Evolutionary conservation across 2,113 vertebrate species (phyloP).

Genomic region (Toxostoma redivivum): DNA sequence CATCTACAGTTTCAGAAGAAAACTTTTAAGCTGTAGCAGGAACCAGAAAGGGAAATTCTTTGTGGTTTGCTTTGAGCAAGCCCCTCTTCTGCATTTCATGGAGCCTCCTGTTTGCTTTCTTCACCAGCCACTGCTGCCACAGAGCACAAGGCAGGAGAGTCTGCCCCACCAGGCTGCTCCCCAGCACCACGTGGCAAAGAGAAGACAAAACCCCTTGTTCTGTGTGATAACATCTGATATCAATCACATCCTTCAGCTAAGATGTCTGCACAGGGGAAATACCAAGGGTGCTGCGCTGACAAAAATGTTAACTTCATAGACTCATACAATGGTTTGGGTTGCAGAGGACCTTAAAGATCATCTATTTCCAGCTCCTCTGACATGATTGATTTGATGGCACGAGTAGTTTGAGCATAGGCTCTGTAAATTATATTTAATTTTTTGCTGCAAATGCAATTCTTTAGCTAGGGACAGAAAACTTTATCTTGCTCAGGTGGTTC

Average conservation of each 20-base stretch:
- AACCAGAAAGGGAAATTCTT: slow-evolving; percentile 15
- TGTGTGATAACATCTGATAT: neutral
- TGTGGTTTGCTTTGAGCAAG: neutral
- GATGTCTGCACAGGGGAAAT: neutral
- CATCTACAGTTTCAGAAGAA: neutral
- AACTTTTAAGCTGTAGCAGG: neutral
- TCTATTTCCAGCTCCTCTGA: neutral
- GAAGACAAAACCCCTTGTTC: neutral
- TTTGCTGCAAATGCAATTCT: neutral
- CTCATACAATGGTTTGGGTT: neutral
- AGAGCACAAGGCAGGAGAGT: fast-evolving
- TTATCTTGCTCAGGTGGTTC: neutral
- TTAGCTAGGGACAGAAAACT: neutral
- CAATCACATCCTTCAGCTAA: neutral
- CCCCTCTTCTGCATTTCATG: neutral
- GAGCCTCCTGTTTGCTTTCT: neutral
- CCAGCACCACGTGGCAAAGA: neutral
- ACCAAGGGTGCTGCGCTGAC: neutral
- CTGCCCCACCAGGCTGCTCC: neutral
- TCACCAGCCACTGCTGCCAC: neutral
- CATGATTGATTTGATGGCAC: neutral
- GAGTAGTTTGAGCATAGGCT: neutral
- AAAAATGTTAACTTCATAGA: neutral
- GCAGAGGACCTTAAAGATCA: neutral
- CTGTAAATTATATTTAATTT: neutral